phyloP scores from a whole-genome alignment of 1,140 invertebrate genomes.

The Bradynema listronoti region DNA sequence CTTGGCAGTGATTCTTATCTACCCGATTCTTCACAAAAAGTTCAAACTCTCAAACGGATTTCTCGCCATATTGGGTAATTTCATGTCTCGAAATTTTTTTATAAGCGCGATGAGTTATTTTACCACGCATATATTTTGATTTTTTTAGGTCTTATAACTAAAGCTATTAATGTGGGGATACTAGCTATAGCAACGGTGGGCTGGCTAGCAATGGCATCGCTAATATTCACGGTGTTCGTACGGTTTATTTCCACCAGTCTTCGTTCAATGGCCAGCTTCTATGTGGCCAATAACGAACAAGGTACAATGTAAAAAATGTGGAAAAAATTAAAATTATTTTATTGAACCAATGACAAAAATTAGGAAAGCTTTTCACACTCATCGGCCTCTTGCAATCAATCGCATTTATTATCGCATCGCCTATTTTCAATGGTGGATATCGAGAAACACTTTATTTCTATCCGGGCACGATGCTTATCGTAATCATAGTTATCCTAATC shows the following conservation, averaged over 20 bases:
- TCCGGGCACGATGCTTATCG: conserved; percentile 43
- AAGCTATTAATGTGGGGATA: conserved; percentile 41
- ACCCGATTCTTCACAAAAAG: conserved; percentile 32
- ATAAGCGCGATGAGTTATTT: too few species aligned
- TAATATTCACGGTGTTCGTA: conserved; percentile 32
- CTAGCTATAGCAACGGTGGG: conserved; percentile 32
- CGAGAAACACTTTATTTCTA: conserved; percentile 46
- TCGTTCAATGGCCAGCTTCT: conserved; percentile 38
- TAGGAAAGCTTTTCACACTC: conserved; percentile 43
- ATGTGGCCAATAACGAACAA: conserved; percentile 40
- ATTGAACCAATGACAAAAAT: too few species aligned
- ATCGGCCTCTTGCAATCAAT: conserved; percentile 44
- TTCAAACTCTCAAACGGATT: conserved; percentile 26
- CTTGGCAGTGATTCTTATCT: conserved; percentile 32
- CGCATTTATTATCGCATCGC: conserved; percentile 43
- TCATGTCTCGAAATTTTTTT: too few species aligned
- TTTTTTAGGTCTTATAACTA: conserved; percentile 38
- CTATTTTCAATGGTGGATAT: conserved; percentile 51
- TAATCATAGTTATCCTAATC: too few species aligned
- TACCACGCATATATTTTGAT: too few species aligned
- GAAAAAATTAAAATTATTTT: too few species aligned
- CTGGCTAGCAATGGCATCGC: conserved; percentile 30
- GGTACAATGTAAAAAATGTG: too few species aligned
- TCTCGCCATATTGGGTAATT: conserved; percentile 35
- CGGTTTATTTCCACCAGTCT: conserved; percentile 49